Conservation (phyloP, 2,888 invertebrate species). For the Poecilus cupreus region DNA sequence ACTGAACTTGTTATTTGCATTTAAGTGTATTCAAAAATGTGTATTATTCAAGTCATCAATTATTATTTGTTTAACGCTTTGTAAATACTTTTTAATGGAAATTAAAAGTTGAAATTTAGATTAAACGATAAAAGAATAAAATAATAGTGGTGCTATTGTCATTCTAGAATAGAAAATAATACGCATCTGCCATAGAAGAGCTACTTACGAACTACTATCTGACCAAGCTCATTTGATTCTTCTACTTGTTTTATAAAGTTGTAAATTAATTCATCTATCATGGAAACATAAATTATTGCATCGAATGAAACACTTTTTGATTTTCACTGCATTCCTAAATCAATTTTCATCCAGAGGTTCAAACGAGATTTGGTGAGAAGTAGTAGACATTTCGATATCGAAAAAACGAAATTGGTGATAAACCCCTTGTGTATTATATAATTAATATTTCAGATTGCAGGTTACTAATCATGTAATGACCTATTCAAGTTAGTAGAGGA, state of each 20-base stretch:
- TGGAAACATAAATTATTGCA: background rate
- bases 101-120: constrained; percentile 29
- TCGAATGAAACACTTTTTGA: background rate
- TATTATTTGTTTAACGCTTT: constrained; percentile 43
- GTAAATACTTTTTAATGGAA: constrained; percentile 35
- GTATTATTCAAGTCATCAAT: background rate
- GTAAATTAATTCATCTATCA: too few relatives aligned
- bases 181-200: constrained; percentile 1
- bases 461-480: constrained; percentile 40
- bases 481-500: constrained; percentile 37
- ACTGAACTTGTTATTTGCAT: constrained; percentile 28
- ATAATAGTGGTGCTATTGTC: constrained; percentile 50
- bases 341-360: background rate
- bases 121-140: constrained; percentile 13
- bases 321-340: background rate
- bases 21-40: constrained; percentile 21
- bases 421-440: constrained; percentile 29
- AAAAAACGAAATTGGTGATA: constrained; percentile 40
- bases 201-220: constrained; percentile 33
- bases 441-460: constrained; percentile 35
- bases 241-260: background rate
- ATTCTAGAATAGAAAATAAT: constrained; percentile 35
- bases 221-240: constrained; percentile 1
- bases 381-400: constrained; percentile 28
- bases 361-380: background rate